Percentiles rank a stretch among this genome's conserved stretches.
phyloP scores from a whole-genome alignment of 2,888 invertebrate genomes.

The Lordiphosa fenestrarum region DNA sequence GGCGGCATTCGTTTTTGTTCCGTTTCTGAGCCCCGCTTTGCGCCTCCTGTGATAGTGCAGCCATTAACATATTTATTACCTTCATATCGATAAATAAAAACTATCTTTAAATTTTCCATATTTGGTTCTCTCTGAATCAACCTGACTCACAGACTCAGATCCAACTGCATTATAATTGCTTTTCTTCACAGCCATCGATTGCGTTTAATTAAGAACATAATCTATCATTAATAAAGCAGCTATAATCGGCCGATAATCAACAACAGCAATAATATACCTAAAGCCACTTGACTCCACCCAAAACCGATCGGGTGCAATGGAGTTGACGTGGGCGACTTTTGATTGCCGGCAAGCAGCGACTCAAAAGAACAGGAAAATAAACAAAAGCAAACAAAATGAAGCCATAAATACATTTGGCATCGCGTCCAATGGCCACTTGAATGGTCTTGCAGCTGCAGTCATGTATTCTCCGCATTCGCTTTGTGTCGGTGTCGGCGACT shows the following conservation, averaged over 20 bases:
- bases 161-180: too few species aligned
- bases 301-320: constrained; percentile 1
- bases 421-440: constrained; percentile 58
- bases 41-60: too few species aligned
- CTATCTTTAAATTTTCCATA: too few species aligned
- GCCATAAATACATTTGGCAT: constrained; percentile 70
- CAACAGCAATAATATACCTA: constrained; percentile 9
- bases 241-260: constrained; percentile 24
- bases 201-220: constrained; percentile 29
- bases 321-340: constrained; percentile 13
- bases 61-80: too few species aligned
- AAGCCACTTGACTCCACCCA: constrained; percentile 27
- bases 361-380: constrained; percentile 22
- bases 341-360: constrained; percentile 6
- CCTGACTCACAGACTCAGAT: too few species aligned
- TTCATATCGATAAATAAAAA: too few species aligned
- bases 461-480: constrained; percentile 44
- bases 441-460: constrained; percentile 24
- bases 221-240: constrained; percentile 18
- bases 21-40: too few species aligned
- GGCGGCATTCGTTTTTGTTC: too few species aligned
- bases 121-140: too few species aligned
- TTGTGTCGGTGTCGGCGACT: constrained; percentile 60
- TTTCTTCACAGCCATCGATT: not conserved
- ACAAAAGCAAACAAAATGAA: constrained; percentile 56